These are phyloP conservation scores for Microtus ochrogaster DNA, from an alignment of 2,113 vertebrate species.

Conservation along the genomic window DNA sequence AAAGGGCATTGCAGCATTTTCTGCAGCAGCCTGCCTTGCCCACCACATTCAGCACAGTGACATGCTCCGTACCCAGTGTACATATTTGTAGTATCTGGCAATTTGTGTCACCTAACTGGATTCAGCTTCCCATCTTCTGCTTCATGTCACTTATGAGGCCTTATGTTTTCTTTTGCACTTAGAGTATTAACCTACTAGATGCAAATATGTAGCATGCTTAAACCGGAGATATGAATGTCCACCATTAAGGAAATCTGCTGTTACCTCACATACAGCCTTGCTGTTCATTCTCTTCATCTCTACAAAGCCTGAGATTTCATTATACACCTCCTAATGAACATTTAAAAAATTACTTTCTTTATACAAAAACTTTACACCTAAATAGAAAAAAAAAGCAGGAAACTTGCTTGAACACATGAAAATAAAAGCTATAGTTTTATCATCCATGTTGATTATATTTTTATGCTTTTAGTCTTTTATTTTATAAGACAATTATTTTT, in stretches of 20 bases:
- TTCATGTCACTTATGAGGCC: neutral
- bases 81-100: neutral
- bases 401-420: slow-evolving; percentile 13
- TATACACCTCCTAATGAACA: neutral
- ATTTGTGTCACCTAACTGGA: slow-evolving; percentile 9
- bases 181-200: neutral
- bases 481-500: neutral
- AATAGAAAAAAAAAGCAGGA: neutral
- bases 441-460: neutral
- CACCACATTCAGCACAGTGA: neutral
- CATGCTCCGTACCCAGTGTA: neutral
- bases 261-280: too few species aligned
- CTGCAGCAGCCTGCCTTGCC: neutral
- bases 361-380: neutral
- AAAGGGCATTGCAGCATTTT: neutral
- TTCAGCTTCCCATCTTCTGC: neutral
- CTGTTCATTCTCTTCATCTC: neutral
- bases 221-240: neutral
- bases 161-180: neutral
- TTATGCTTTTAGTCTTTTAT: neutral
- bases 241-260: neutral
- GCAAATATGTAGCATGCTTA: slow-evolving; percentile 21
- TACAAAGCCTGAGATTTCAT: neutral
- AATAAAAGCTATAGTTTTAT: neutral
- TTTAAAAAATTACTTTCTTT: neutral